Conservation (phyloP, 2,888 invertebrate genomes). For the Temnothorax ravouxi region DNA sequence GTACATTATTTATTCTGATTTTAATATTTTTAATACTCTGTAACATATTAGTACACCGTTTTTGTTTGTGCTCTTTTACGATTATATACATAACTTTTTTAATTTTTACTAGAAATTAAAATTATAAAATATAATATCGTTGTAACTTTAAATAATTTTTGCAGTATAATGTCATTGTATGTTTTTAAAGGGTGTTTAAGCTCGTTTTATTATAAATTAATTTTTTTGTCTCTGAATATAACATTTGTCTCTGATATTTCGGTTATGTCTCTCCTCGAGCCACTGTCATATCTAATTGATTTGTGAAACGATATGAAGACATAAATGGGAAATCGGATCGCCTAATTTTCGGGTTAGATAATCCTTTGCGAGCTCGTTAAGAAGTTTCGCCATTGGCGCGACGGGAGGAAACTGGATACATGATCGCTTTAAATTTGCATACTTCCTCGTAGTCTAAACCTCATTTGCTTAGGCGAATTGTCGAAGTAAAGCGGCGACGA, state of each 20-base stretch:
- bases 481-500: constrained; percentile 46
- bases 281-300: not conserved
- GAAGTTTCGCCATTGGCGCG: constrained; percentile 45
- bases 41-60: not conserved
- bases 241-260: not conserved
- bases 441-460: constrained; percentile 42
- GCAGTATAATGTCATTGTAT: not conserved
- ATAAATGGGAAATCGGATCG: constrained; percentile 26
- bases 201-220: not conserved
- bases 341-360: constrained; percentile 42
- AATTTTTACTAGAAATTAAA: constrained; percentile 5
- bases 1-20: constrained; percentile 13
- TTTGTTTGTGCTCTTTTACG: not conserved
- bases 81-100: not conserved
- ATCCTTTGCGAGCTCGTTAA: constrained; percentile 42
- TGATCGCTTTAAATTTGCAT: constrained; percentile 54
- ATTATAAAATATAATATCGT: not conserved
- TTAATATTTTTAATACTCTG: constrained; percentile 5
- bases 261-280: not conserved
- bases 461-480: constrained; percentile 54
- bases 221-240: not conserved
- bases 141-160: not conserved
- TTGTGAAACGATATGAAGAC: constrained; percentile 28
- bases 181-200: not conserved
- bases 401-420: constrained; percentile 52